Evolutionary conservation across 2,113 vertebrate genomes (phyloP).

Genomic region (Anser cygnoides): DNA sequence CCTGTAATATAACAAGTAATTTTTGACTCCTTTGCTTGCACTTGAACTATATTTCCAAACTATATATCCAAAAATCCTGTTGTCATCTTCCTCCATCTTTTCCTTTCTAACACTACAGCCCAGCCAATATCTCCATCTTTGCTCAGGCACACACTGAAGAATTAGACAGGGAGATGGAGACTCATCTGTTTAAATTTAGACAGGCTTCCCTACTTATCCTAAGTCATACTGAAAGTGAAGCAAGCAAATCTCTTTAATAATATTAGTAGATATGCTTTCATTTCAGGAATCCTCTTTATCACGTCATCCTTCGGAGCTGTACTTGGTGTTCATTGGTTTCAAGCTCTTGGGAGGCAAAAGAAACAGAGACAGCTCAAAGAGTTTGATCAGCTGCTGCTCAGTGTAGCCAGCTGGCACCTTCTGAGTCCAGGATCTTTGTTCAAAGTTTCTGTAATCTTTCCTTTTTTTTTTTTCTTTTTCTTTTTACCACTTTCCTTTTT

Average conservation of each 20-base stretch:
- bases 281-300: conserved; percentile 35
- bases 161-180: conserved; percentile 23
- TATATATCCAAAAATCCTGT: background rate
- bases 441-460: conserved; percentile 6
- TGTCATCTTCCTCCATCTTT: background rate
- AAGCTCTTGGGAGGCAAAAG: background rate
- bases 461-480: background rate
- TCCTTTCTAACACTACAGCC: background rate
- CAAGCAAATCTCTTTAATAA: conserved; percentile 57
- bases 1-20: background rate
- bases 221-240: conserved; percentile 33
- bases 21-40: background rate
- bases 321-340: background rate
- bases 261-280: conserved; percentile 36
- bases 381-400: background rate
- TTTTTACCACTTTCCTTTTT: background rate
- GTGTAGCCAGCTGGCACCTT: background rate
- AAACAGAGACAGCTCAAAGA: background rate
- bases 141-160: conserved; percentile 1
- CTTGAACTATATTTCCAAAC: background rate
- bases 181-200: conserved; percentile 56
- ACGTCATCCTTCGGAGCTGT: background rate
- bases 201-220: conserved; percentile 52
- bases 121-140: conserved; percentile 15
- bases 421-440: background rate